These are phyloP conservation scores for Hesperia comma DNA, from an alignment of 2,888 invertebrate species.

Conservation along the genomic window DNA sequence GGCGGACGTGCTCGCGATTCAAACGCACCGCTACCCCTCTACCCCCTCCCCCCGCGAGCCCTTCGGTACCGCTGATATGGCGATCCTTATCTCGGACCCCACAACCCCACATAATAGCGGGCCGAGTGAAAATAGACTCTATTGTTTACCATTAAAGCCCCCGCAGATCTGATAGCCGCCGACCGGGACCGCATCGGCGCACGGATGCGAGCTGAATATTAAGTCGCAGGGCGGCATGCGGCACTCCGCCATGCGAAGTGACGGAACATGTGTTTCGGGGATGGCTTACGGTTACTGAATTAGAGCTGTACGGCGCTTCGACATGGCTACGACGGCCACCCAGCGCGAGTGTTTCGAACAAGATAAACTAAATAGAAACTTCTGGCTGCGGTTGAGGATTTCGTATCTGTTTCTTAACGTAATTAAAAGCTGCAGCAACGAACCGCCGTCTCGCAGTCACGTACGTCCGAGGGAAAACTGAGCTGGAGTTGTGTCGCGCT, in stretches of 20 bases:
- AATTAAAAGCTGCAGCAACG: not conserved
- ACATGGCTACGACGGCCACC: constrained; percentile 8
- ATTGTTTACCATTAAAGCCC: not conserved
- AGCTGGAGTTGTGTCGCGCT: no score
- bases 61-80: constrained; percentile 3
- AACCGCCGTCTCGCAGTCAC: not conserved
- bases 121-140: constrained; percentile 4
- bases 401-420: no score
- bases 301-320: constrained; percentile 16
- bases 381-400: not conserved
- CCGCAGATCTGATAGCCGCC: constrained; percentile 15
- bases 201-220: constrained; percentile 31
- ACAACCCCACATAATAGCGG: not conserved
- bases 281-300: constrained; percentile 26
- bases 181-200: not conserved
- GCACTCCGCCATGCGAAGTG: constrained; percentile 20
- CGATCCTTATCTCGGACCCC: constrained; percentile 29
- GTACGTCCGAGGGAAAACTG: no score
- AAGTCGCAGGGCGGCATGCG: constrained; percentile 12
- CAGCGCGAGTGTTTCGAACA: constrained; percentile 19
- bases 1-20: constrained; percentile 22
- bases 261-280: constrained; percentile 30
- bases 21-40: constrained; percentile 9
- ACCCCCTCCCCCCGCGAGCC: constrained; percentile 15
- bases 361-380: constrained; percentile 11